phyloP scores from a whole-genome alignment of 2,113 vertebrate species.

The Takifugu flavidus region DNA sequence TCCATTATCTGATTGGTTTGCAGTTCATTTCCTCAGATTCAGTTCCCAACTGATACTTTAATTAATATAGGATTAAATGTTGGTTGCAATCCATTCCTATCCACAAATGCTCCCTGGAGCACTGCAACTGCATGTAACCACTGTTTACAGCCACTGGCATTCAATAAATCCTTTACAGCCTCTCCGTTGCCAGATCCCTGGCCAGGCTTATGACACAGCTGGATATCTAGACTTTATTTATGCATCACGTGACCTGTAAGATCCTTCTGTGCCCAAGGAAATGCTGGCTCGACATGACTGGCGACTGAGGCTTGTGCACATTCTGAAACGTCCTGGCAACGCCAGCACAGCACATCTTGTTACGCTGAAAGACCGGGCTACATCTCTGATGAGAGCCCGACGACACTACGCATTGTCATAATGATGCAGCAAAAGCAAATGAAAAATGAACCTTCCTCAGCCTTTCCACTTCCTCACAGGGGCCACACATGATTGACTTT shows the following conservation, averaged over 20 bases:
- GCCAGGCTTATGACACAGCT: constrained; percentile 11
- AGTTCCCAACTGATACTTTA: background rate
- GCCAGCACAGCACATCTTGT: constrained; percentile 5
- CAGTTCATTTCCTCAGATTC: too few relatives aligned
- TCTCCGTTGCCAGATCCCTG: constrained; percentile 2
- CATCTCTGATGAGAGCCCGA: background rate
- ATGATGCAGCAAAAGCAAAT: constrained; percentile 26
- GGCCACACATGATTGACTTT: constrained; percentile 21
- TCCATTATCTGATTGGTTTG: too few relatives aligned
- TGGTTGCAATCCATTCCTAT: too few relatives aligned
- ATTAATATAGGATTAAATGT: background rate
- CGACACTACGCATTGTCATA: constrained; percentile 6
- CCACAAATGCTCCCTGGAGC: too few relatives aligned
- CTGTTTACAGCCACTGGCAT: constrained; percentile 4
- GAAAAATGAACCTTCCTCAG: constrained; percentile 11
- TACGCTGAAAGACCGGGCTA: constrained; percentile 8
- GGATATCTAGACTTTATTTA: constrained; percentile 18
- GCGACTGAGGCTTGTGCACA: constrained; percentile 5
- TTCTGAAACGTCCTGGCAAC: constrained; percentile 5
- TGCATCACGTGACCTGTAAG: constrained; percentile 2
- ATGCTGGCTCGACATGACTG: constrained; percentile 6
- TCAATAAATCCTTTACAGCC: background rate
- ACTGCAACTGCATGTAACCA: background rate
- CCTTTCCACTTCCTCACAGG: background rate
- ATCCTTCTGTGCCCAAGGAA: background rate